Conservation (phyloP, 2,888 invertebrate species). For the Nipponacmea schrenckii region DNA sequence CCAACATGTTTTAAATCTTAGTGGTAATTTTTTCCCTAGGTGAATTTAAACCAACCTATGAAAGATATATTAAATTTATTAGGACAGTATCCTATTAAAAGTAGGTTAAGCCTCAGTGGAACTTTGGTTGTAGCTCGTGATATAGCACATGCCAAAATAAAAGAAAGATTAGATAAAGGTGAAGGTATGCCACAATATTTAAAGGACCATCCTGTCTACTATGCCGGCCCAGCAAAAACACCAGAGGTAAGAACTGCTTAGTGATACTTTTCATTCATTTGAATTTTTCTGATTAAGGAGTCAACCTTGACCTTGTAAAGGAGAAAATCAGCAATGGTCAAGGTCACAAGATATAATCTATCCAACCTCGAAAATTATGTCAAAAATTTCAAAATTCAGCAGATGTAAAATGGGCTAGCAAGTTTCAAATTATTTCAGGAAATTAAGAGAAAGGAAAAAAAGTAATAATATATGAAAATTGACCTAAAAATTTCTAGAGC, state of each 20-base stretch:
- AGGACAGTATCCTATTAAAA: constrained; percentile 60
- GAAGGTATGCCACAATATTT: constrained; percentile 66
- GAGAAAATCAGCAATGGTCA: too few species aligned
- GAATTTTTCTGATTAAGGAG: not conserved
- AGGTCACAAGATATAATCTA: too few species aligned
- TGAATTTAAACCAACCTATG: constrained; percentile 65
- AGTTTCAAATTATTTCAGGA: too few species aligned
- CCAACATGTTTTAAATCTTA: too few species aligned
- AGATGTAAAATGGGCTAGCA: too few species aligned
- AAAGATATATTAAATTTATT: constrained; percentile 53
- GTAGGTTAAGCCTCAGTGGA: constrained; percentile 63
- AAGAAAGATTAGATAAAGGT: constrained; percentile 64
- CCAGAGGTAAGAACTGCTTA: constrained; percentile 63
- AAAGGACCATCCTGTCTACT: constrained; percentile 68
- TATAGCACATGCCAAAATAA: constrained; percentile 67
- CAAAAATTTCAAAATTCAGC: too few species aligned
- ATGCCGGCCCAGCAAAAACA: constrained; percentile 68
- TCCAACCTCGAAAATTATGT: too few species aligned
- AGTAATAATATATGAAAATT: too few species aligned
- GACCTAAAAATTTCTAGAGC: too few species aligned
- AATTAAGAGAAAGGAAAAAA: too few species aligned
- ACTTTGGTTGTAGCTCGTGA: constrained; percentile 68
- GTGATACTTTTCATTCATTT: not conserved
- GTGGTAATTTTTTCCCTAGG: constrained; percentile 39
- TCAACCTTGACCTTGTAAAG: too few species aligned